phyloP scores from a whole-genome alignment of 2,888 invertebrate species.

The Drosophila paracracens region DNA sequence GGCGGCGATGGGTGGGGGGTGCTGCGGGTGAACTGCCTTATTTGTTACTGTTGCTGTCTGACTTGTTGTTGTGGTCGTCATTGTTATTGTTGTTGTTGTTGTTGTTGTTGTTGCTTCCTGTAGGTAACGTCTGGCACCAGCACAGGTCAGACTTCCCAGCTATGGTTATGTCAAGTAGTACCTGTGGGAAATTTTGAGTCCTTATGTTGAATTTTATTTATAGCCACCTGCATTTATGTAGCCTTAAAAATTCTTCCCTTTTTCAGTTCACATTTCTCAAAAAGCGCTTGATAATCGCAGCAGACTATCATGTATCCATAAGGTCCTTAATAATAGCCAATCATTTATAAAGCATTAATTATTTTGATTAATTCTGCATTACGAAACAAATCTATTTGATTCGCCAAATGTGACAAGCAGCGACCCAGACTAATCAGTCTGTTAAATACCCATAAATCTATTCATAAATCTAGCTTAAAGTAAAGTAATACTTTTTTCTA shows the following conservation, averaged over 20 bases:
- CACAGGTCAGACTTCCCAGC: constrained; percentile 29
- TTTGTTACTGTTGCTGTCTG: constrained; percentile 46
- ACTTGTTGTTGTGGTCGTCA: constrained; percentile 1
- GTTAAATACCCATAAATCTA: not conserved
- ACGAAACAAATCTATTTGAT: not conserved
- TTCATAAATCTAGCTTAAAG: not conserved
- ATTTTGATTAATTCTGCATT: not conserved
- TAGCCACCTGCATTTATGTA: constrained; percentile 1
- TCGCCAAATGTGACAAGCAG: not conserved
- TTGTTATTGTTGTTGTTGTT: constrained; percentile 10
- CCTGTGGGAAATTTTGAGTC: constrained; percentile 41
- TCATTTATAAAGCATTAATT: not conserved
- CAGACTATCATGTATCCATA: too few species aligned
- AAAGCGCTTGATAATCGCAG: not conserved
- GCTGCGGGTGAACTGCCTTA: constrained; percentile 28
- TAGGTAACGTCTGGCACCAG: constrained; percentile 24
- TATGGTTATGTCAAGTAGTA: constrained; percentile 24
- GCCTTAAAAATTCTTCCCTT: not conserved
- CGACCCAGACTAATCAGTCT: not conserved
- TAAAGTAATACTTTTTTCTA: too few species aligned
- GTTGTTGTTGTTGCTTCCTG: constrained; percentile 37
- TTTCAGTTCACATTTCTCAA: not conserved
- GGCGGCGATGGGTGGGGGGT: not conserved
- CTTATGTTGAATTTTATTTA: constrained; percentile 14
- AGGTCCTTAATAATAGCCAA: not conserved